Percentiles rank a stretch among this genome's conserved stretches.
These are phyloP conservation scores for Proisotoma minuta DNA, from an alignment of 2,888 invertebrate species.

Conservation along the genomic window DNA sequence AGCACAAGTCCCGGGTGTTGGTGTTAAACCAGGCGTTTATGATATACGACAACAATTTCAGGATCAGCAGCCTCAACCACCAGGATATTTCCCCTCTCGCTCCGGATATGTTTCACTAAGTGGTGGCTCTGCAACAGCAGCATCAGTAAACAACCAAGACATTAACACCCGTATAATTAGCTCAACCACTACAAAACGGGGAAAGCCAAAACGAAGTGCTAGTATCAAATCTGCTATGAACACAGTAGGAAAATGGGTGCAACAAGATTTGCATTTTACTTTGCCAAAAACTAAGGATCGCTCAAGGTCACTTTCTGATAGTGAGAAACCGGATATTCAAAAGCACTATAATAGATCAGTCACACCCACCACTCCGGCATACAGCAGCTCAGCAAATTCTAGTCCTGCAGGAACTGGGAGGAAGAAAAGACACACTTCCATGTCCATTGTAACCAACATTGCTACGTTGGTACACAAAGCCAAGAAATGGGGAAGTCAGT, in stretches of 20 bases:
- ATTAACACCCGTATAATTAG: not conserved
- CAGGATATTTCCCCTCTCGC: slow-evolving; percentile 36
- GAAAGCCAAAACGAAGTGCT: slow-evolving; percentile 65
- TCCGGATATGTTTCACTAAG: slow-evolving; percentile 40
- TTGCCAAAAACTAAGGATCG: slow-evolving; percentile 64
- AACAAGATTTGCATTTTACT: slow-evolving; percentile 67
- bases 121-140: slow-evolving; percentile 25
- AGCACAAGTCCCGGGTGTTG: not conserved
- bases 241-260: slow-evolving; percentile 73
- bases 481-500: slow-evolving; percentile 52
- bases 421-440: slow-evolving; percentile 69
- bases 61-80: slow-evolving; percentile 4
- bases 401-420: slow-evolving; percentile 33
- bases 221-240: slow-evolving; percentile 75
- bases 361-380: slow-evolving; percentile 22
- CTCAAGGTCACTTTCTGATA: slow-evolving; percentile 68
- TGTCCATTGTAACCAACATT: slow-evolving; percentile 68
- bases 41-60: slow-evolving; percentile 19
- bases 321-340: slow-evolving; percentile 56
- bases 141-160: slow-evolving; percentile 3
- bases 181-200: slow-evolving; percentile 57
- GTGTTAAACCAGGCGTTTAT: not conserved
- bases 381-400: slow-evolving; percentile 21
- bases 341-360: slow-evolving; percentile 51
- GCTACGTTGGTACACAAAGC: slow-evolving; percentile 81